phyloP scores from a whole-genome alignment of 2,797 vertebrate genomes.

The Pristis pectinata region DNA sequence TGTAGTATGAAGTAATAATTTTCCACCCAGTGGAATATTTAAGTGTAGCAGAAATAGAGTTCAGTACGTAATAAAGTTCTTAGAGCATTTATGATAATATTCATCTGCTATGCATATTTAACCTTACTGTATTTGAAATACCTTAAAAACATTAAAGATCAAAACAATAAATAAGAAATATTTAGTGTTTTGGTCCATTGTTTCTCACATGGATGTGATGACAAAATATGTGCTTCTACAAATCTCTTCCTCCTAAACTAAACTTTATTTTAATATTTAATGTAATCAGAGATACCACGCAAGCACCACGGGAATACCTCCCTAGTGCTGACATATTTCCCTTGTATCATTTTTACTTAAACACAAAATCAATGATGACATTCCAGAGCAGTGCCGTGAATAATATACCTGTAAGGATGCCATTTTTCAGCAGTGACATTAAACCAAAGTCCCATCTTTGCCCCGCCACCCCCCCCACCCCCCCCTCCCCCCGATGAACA shows the following conservation, averaged over 20 bases:
- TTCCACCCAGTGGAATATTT: background rate
- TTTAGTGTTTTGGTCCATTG: background rate
- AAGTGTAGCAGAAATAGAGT: background rate
- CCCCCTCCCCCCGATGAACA: background rate
- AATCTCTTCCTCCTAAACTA: background rate
- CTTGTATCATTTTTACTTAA: background rate
- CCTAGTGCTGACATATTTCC: background rate
- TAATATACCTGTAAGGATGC: background rate
- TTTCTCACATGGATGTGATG: background rate
- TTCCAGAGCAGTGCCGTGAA: background rate
- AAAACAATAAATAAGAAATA: background rate
- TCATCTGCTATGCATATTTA: background rate
- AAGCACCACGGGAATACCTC: background rate
- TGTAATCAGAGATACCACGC: background rate
- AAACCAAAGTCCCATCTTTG: background rate
- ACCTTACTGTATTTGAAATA: background rate
- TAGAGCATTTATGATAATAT: background rate
- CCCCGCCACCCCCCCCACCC: no score
- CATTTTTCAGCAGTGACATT: background rate
- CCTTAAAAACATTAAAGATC: background rate
- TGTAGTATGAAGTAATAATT: background rate
- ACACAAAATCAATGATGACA: background rate
- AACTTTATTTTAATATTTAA: background rate
- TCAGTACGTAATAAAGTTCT: background rate
- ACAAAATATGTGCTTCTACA: background rate